These are phyloP conservation scores for Schizopygopsis pylzovi DNA, from an alignment of 2,797 vertebrate genomes.

Conservation along the genomic window DNA sequence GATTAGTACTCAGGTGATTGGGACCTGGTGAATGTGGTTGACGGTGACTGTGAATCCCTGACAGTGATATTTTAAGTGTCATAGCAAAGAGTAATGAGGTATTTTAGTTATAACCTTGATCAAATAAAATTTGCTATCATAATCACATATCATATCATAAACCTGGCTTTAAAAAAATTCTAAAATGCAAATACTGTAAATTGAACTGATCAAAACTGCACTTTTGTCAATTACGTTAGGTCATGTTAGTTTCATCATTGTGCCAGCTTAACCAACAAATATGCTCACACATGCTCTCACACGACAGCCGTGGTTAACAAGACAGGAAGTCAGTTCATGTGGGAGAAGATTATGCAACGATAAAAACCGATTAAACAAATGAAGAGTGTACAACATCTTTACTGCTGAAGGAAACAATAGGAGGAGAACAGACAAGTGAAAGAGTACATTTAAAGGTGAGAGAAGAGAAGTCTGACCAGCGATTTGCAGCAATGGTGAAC, in stretches of 20 bases:
- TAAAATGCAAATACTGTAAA: neutral
- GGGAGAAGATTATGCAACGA: slow-evolving; percentile 4
- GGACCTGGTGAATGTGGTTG: no score
- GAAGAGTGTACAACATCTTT: neutral
- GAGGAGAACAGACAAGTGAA: neutral
- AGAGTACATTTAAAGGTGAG: slow-evolving; percentile 25
- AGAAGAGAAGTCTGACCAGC: neutral
- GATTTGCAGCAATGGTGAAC: slow-evolving; percentile 9
- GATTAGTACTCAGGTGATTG: no score
- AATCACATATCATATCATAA: neutral
- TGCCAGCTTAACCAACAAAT: neutral
- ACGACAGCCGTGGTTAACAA: slow-evolving; percentile 24
- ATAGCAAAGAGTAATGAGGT: neutral
- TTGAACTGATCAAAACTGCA: neutral
- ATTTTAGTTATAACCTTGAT: neutral
- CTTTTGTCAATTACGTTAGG: no score
- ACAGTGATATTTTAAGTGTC: neutral
- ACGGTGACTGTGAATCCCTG: no score
- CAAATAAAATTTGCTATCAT: neutral
- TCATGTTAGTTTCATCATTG: neutral
- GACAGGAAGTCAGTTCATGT: slow-evolving; percentile 48
- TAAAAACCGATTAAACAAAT: neutral
- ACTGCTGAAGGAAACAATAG: neutral
- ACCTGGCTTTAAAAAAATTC: neutral
- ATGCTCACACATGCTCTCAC: neutral